These are phyloP conservation scores for Salmo trutta DNA, from an alignment of 2,797 vertebrate genomes.

Conservation along the genomic window DNA sequence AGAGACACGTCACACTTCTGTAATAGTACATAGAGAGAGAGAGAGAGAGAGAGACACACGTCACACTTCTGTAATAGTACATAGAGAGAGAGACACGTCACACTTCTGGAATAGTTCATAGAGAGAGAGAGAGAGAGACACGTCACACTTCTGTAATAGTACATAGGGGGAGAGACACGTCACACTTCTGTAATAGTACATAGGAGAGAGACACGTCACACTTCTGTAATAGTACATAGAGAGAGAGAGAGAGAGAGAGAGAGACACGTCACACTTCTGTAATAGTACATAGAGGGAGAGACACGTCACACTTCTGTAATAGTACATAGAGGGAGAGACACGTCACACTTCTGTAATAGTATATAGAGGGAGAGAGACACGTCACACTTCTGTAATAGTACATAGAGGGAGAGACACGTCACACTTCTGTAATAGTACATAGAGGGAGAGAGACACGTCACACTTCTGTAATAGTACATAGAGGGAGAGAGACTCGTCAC, in stretches of 20 bases:
- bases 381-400: too few species aligned
- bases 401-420: too few species aligned
- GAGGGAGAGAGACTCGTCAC: not conserved
- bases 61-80: too few species aligned
- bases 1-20: not conserved
- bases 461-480: conserved; percentile 77
- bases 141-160: not conserved
- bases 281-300: not conserved
- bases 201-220: not conserved
- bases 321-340: too few species aligned
- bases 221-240: not conserved
- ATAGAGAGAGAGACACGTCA: not conserved
- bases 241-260: too few species aligned
- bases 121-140: not conserved
- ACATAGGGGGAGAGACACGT: too few species aligned
- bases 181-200: too few species aligned
- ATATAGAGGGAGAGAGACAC: too few species aligned
- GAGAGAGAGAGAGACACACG: not conserved
- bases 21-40: too few species aligned
- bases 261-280: not conserved
- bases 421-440: too few species aligned
- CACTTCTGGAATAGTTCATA: not conserved
- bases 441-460: conserved; percentile 71
- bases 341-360: too few species aligned
- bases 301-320: too few species aligned